Conservation (phyloP, 2,797 vertebrate genomes). For the Sebastiscus tertius region DNA sequence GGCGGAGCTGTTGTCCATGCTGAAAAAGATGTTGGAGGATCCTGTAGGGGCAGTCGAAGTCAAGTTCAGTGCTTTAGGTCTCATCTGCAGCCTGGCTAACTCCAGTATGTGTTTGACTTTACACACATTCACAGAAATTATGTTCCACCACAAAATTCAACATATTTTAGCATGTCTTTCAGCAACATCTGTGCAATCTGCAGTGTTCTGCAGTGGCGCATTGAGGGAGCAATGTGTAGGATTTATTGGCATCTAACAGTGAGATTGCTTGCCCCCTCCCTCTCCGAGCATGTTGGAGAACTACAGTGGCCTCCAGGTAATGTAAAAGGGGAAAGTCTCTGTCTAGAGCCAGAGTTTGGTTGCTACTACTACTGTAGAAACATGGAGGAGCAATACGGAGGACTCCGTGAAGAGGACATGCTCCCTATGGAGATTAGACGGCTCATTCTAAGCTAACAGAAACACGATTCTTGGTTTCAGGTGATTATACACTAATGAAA, state of each 20-base stretch:
- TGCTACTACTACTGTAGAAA: too few relatives aligned
- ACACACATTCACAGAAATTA: not conserved
- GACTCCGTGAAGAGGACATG: too few relatives aligned
- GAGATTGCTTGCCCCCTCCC: not conserved
- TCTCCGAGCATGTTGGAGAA: too few relatives aligned
- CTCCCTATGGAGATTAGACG: too few relatives aligned
- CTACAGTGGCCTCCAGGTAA: too few relatives aligned
- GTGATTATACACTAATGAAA: too few relatives aligned
- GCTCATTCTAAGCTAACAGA: too few relatives aligned
- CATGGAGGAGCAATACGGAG: too few relatives aligned
- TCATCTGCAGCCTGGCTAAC: constrained; percentile 88
- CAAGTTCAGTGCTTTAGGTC: constrained; percentile 88
- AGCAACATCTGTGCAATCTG: not conserved
- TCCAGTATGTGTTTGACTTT: constrained; percentile 78
- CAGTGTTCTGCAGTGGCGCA: not conserved
- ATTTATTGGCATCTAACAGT: not conserved
- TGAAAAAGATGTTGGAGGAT: constrained; percentile 88
- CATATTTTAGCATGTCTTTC: not conserved
- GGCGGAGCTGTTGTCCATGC: constrained; percentile 79
- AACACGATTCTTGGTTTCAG: too few relatives aligned
- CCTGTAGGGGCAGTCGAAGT: constrained; percentile 86
- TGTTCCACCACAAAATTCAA: not conserved
- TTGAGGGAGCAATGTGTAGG: not conserved
- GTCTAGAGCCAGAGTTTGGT: too few relatives aligned
- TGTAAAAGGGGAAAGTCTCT: too few relatives aligned